These are phyloP conservation scores for Protobothrops flavoviridis DNA, from an alignment of 2,113 vertebrate genomes.

Conservation along the genomic window DNA sequence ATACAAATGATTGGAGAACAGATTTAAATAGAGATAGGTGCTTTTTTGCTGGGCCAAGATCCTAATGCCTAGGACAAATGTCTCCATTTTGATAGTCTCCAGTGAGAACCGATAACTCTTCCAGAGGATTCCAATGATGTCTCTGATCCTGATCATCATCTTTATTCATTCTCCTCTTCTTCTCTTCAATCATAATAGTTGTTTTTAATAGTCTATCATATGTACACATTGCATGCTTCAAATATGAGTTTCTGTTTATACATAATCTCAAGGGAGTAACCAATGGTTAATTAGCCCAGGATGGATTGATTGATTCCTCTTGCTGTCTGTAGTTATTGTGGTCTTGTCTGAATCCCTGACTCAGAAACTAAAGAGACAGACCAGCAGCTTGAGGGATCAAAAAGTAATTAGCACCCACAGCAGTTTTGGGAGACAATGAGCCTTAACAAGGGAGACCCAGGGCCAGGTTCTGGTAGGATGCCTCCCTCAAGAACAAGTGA, in stretches of 20 bases:
- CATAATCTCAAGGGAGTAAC: not conserved
- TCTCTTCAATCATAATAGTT: not conserved
- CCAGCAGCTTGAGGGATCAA: not conserved
- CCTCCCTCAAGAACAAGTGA: not conserved
- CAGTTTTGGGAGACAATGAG: not conserved
- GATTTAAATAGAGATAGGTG: not conserved
- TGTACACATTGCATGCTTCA: not conserved
- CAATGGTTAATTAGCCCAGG: not conserved
- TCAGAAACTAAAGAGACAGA: not conserved
- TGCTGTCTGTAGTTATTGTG: not conserved
- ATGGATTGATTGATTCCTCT: not conserved
- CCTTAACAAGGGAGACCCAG: not conserved
- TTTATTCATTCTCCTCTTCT: not conserved
- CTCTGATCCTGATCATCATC: not conserved
- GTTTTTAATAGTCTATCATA: not conserved
- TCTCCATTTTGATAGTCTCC: not conserved
- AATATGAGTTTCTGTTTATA: not conserved
- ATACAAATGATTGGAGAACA: not conserved
- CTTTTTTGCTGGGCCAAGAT: not conserved
- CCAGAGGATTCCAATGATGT: not conserved
- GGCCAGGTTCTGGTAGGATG: not conserved
- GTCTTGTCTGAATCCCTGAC: not conserved
- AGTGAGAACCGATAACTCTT: not conserved
- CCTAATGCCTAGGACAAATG: not conserved
- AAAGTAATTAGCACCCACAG: not conserved